A percentile compares a stretch with the other conserved stretches of the same genome.
Conservation (phyloP, 2,113 vertebrate species). For the Gnathonemus echidnorhynchus region DNA sequence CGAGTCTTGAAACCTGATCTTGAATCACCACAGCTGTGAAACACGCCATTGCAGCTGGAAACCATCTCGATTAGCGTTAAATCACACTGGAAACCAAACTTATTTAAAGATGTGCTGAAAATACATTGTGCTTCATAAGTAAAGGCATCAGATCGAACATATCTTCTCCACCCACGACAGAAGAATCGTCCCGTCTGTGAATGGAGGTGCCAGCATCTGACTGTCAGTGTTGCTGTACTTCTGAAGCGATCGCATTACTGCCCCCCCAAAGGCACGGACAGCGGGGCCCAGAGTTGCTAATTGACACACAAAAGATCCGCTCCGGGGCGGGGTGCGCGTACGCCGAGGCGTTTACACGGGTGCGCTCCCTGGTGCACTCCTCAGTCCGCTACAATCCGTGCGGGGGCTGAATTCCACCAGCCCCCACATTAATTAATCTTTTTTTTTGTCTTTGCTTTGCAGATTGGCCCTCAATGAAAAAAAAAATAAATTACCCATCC, state of each 20-base stretch:
- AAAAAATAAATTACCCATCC: constrained; percentile 17
- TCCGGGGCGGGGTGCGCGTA: neutral
- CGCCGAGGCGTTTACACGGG: neutral
- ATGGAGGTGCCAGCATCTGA: neutral
- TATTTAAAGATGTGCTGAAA: neutral
- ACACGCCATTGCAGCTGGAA: neutral
- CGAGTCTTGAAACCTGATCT: neutral
- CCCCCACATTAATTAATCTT: constrained; percentile 1
- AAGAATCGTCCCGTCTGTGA: neutral
- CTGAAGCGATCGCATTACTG: neutral
- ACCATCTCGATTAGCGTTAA: neutral
- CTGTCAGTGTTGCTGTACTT: neutral
- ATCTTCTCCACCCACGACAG: neutral
- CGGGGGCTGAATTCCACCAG: constrained; percentile 3
- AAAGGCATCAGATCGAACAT: neutral
- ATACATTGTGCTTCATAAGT: neutral
- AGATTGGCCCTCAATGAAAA: neutral
- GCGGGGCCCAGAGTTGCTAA: neutral
- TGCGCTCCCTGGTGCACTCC: neutral
- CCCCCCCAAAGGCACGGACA: neutral
- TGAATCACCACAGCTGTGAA: neutral
- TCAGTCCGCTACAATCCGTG: neutral
- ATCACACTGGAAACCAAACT: neutral
- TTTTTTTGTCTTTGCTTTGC: constrained; percentile 12
- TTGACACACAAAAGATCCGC: neutral